Evolutionary conservation across 1,140 invertebrate genomes (phyloP), one percentile per base, ranked within the genome.

Genomic region (Drosophila hydei): DNA sequence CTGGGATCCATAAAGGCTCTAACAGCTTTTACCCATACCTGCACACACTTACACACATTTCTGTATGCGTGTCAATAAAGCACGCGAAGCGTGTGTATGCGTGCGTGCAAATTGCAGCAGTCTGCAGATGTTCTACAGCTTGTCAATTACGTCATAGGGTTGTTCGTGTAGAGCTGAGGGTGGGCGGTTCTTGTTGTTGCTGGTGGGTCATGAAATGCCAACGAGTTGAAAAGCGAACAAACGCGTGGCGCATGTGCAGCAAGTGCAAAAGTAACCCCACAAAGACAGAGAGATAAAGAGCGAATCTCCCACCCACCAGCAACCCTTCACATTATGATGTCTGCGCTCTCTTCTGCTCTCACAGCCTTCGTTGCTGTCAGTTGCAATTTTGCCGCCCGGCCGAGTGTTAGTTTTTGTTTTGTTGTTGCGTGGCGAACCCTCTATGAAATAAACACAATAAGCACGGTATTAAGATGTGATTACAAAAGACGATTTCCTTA

Each of bases 341-440:
- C 19, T 21, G 4, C 40, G 14, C 40, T 59, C 56, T 47, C 51
- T 75, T 47, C 48, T 75, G 54, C 65, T 58, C 51, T 33, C 48
- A 51, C 48, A 51, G 7, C 7, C 48, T 8, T 11, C 8, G 14
- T 9, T 8, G 16, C 14, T 54, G 63, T 75, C 58, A 83, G 83
- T 87, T 87, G 77, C 61, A 70, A 76, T 61, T 83, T 88, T 83
- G 75, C 83, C 77, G 77, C 77, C 65, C 77, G 83, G 83, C 72
- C 50, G 72, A 75, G 80, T 59, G 75, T 75, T 79, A 18, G 75
- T 56, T 60, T 72, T 69, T 84, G 73, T 64, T 87, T 84, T 84
- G 11, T 87, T 85, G 69, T 61, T 77, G 70, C 30, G 50, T 60
- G 54, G 64, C 33, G 45, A 45, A 27, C 23, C 14, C 3, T 27